phyloP scores from a whole-genome alignment of 1,140 invertebrate genomes.

The Lasioglossum baleicum region DNA sequence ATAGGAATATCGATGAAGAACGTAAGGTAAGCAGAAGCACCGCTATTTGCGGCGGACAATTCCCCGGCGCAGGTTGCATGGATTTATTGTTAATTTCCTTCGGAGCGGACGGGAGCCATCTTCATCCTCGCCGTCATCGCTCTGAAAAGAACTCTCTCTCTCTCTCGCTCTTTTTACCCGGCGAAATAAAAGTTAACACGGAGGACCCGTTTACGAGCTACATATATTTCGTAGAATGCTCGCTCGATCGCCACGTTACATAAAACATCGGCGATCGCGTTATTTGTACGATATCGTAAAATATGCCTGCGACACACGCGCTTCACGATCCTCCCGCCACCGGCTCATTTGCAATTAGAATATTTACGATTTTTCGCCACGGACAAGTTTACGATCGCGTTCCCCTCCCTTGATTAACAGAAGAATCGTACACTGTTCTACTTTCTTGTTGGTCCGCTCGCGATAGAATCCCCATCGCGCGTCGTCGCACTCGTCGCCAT shows the following conservation, averaged over 20 bases:
- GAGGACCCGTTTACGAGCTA: not conserved
- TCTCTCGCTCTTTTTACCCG: not conserved
- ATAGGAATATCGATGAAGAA: constrained; percentile 59
- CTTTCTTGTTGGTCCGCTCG: constrained; percentile 18
- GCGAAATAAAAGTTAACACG: not conserved
- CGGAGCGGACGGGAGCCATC: not conserved
- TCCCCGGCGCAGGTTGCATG: constrained; percentile 17
- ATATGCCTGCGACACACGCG: not conserved
- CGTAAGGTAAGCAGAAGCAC: constrained; percentile 34
- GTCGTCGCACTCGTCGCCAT: constrained; percentile 40
- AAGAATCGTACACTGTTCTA: constrained; percentile 11
- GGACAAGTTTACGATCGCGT: not conserved
- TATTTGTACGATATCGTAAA: not conserved
- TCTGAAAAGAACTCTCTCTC: not conserved
- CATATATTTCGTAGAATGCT: not conserved
- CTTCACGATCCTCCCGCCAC: no score
- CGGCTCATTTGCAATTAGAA: constrained; percentile 10
- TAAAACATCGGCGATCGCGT: not conserved
- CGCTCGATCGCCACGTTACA: not conserved
- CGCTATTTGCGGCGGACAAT: constrained; percentile 25
- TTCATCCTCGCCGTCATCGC: not conserved
- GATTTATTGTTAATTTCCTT: constrained; percentile 38
- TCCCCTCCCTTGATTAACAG: constrained; percentile 50
- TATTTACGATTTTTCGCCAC: constrained; percentile 16
- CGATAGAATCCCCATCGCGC: constrained; percentile 6